These are phyloP conservation scores for Drosophila greeni DNA, from an alignment of 2,888 invertebrate genomes.

Conservation along the genomic window DNA sequence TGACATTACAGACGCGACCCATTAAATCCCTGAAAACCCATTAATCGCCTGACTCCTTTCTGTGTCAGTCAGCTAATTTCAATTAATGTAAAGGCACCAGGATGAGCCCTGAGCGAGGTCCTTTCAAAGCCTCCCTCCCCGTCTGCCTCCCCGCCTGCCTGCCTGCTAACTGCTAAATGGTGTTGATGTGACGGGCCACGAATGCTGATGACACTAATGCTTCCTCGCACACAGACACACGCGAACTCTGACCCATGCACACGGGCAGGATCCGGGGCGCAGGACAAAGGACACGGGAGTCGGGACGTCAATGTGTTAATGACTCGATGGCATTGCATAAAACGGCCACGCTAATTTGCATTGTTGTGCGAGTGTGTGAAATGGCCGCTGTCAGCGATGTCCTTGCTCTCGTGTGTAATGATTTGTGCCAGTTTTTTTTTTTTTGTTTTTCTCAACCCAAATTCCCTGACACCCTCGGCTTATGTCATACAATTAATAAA, in stretches of 20 bases:
- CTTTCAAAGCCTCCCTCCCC: conserved; percentile 2
- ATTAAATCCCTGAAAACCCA: conserved; percentile 15
- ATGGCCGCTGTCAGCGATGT: conserved; percentile 49
- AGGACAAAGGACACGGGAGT: conserved; percentile 14
- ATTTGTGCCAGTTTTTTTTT: conserved; percentile 49
- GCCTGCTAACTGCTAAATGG: conserved; percentile 13
- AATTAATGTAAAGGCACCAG: conserved; percentile 28
- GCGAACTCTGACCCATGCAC: conserved; percentile 17
- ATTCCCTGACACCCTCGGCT: conserved; percentile 28
- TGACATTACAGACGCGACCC: background rate
- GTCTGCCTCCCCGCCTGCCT: background rate
- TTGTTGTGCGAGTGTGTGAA: conserved; percentile 40
- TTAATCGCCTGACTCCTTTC: conserved; percentile 24
- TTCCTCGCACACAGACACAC: conserved; percentile 15
- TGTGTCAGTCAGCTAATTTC: conserved; percentile 31
- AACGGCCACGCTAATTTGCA: conserved; percentile 59
- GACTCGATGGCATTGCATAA: conserved; percentile 60
- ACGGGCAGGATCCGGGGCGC: conserved; percentile 7
- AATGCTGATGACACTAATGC: conserved; percentile 55
- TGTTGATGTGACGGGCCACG: conserved; percentile 40
- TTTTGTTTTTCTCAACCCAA: background rate
- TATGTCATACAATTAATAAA: conserved; percentile 58
- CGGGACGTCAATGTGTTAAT: conserved; percentile 57
- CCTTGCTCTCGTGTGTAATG: conserved; percentile 46
- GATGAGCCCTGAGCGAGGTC: conserved; percentile 18